These are phyloP conservation scores for Yoshiicerus persimilis DNA, from an alignment of 1,140 invertebrate genomes.

Conservation along the genomic window DNA sequence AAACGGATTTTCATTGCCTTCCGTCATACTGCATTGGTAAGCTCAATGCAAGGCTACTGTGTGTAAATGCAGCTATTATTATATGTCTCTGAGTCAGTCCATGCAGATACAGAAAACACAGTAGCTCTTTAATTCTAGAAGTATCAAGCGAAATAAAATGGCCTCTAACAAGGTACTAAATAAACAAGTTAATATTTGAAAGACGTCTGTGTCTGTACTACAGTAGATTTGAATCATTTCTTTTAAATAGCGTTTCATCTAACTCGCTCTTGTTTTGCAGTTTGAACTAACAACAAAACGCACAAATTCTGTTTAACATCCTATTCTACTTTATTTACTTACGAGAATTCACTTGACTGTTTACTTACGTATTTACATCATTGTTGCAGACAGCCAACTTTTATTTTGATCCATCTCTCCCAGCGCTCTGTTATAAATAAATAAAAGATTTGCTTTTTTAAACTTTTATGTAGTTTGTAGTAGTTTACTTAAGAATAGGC, in stretches of 20 bases:
- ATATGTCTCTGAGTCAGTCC: too few species aligned
- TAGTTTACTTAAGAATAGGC: neutral
- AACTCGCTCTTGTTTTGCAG: neutral
- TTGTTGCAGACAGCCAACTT: neutral
- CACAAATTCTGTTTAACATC: neutral
- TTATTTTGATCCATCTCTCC: neutral
- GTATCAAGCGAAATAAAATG: neutral
- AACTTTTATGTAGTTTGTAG: neutral
- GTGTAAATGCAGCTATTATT: neutral
- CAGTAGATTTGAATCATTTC: neutral
- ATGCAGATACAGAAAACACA: neutral
- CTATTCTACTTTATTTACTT: neutral
- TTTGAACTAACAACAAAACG: neutral
- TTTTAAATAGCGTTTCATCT: neutral
- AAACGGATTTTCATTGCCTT: constrained; percentile 30
- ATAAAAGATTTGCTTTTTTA: neutral
- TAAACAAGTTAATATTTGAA: neutral
- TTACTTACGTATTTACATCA: neutral
- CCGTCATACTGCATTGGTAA: constrained; percentile 20
- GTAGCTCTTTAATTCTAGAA: neutral
- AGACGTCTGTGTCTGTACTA: neutral
- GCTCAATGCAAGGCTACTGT: constrained; percentile 24
- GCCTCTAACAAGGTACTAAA: neutral
- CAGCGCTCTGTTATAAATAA: neutral
- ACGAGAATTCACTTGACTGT: neutral